Base-by-base conservation (phyloP, 1,140 invertebrate species). In the Anastrepha obliqua region DNA sequence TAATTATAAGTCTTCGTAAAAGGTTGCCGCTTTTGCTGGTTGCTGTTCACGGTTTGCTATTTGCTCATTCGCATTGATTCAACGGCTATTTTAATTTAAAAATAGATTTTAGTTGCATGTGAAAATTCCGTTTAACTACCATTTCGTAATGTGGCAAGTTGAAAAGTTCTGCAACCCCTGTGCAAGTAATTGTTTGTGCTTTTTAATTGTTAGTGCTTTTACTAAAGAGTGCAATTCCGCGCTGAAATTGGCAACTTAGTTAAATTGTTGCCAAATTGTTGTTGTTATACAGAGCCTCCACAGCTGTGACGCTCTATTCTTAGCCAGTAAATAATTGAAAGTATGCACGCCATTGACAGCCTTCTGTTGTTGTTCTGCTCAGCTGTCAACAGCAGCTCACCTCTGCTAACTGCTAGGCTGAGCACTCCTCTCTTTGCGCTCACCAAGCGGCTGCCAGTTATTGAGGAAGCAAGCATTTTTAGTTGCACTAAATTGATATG, bases 401-500 rank as follows among this genome's bases (percentile, higher is more conserved):
- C 13, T 17, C 15, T 62, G 60, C 60, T 17, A 62, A n/a, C 9
- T 47, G 20, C 64, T 13, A 9, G 44, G 44, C 70, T 11, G 70
- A 17, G 6, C 9, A 17, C 44, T 7, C 2, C 17, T 15, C 42
- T 47, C 44, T 74, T 44, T 47, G 65, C 42, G 3, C 29, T n/a
- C 5, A 0, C 17, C n/a, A 74, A 44, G 9, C 3, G 15, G 42
- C 47, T 17, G 44, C 70, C 3, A 74, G 70, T 74, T 44, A 47
- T 74, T 74, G 70, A 44, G 39, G 70, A 44, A 74, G 70, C 39
- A 47, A 44, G 44, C 70, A n/a, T 74, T 74, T 74, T 74, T 74
- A 74, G 44, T 17, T 74, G 70, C 39, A 74, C 44, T 74, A 74
- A 74, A 74, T 74, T 44, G 70, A 47, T 74, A 74, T 74, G 44